Evolutionary conservation across 1,140 invertebrate species (phyloP), one percentile per base, ranked within the genome.

Genomic region (Leptinotarsa defecta): DNA sequence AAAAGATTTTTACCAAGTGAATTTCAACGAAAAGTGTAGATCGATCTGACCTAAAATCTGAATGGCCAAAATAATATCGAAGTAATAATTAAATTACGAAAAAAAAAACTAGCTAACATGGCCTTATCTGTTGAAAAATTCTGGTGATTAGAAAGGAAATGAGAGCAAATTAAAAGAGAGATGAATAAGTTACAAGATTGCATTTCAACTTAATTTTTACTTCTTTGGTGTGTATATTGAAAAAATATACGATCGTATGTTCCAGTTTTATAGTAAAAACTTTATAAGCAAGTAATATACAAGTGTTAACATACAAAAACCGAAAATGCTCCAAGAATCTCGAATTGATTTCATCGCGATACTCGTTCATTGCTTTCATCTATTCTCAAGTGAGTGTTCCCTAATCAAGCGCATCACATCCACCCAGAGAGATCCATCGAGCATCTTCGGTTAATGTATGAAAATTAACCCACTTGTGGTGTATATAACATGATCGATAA

Each of bases 201-300:
- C 76, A 80, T 75, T 65, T 80, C 77, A 78, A 78, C 78, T 79
- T 83, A 84, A 82, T 82, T 81, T 82, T 84, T 84, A 84, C 72
- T 80, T 85, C 84, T 85, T 85, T 85, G 84, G 84, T 85, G 81
- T 83, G 83, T 84, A 85, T 85, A 85, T 84, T 84, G 78, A 85
- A 84, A 84, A 84, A 83, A 84, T 82, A 84, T 84, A 84, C 82
- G 78, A 79, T 82, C 77, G 76, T 80, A 80, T 79, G 73, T 79
- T 84, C 77, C 81, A 83, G 83, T 83, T 85, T 85, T 83, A 74
- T 83, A 84, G 82, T 85, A 85, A 84, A 83, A 83, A 83, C 84
- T 79, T 78, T 77, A 79, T 82, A 84, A 81, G 74, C 74, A 83
- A 76, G 77, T 78, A 81, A 81, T 82, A 75, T 83, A 84, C 79